A percentile compares a stretch with the other conserved stretches of the same genome.
Evolutionary conservation across 2,113 vertebrate genomes (phyloP).

Genomic region (Dasyornis broadbenti): DNA sequence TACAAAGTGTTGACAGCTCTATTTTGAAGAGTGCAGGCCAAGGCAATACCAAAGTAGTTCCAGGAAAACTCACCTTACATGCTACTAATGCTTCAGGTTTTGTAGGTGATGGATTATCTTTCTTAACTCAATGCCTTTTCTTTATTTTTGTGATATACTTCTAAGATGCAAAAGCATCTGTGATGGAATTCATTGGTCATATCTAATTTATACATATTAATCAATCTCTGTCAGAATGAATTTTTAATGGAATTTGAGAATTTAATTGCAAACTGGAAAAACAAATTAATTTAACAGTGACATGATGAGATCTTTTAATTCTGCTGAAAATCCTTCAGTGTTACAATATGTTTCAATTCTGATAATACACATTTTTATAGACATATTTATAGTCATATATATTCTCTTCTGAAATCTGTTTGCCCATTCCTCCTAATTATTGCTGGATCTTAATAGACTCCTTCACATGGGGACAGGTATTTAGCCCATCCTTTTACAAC

Average conservation of each 20-base stretch:
- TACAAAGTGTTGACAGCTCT: neutral
- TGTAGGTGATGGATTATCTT: neutral
- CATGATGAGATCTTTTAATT: neutral
- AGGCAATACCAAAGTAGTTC: neutral
- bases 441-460: neutral
- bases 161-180: neutral
- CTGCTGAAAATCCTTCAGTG: neutral
- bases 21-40: neutral
- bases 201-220: neutral
- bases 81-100: neutral
- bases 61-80: neutral
- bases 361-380: accelerated
- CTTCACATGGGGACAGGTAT: neutral
- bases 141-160: neutral
- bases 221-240: neutral
- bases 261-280: neutral
- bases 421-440: neutral
- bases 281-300: neutral
- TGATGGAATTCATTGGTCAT: neutral
- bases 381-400: neutral
- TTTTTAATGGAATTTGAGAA: neutral
- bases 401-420: neutral
- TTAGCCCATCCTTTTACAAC: neutral
- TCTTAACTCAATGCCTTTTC: neutral
- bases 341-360: neutral